Percentiles rank a stretch among this genome's conserved stretches.
These are phyloP conservation scores for Ischnus inquisitorius DNA, from an alignment of 2,888 invertebrate genomes.

Conservation along the genomic window DNA sequence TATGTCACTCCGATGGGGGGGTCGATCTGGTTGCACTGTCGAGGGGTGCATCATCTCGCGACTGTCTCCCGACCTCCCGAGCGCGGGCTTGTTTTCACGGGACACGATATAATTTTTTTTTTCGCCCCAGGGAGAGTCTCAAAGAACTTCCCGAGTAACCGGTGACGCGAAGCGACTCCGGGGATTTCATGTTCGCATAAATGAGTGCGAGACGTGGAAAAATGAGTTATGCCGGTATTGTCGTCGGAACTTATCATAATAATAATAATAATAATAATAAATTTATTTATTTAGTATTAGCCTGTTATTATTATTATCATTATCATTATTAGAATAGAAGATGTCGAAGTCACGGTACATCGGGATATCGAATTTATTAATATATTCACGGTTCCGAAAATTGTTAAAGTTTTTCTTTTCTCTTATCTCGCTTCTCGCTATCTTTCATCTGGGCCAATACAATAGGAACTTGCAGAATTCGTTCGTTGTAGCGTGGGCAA, in stretches of 20 bases:
- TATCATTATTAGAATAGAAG: background rate
- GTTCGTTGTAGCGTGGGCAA: constrained; percentile 45
- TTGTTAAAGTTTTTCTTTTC: background rate
- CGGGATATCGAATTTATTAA: background rate
- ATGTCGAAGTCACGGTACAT: background rate
- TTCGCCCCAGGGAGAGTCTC: background rate
- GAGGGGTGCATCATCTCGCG: constrained; percentile 21
- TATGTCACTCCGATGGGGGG: constrained; percentile 56
- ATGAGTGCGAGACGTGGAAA: constrained; percentile 22
- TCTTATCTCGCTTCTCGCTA: background rate
- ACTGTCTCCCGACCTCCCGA: constrained; percentile 20
- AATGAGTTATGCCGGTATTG: constrained; percentile 21
- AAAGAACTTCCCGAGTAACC: background rate
- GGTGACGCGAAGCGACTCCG: constrained; percentile 25
- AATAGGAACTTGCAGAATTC: constrained; percentile 30
- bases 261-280: too few relatives aligned
- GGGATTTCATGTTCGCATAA: constrained; percentile 15
- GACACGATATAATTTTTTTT: constrained; percentile 48
- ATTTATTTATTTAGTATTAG: too few relatives aligned
- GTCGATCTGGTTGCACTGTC: constrained; percentile 12
- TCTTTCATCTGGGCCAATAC: background rate
- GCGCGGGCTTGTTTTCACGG: constrained; percentile 51
- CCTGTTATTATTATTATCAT: background rate
- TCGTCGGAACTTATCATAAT: background rate
- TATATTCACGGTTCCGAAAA: constrained; percentile 18